Evolutionary conservation across 2,113 vertebrate genomes (phyloP).

Genomic region (Chamaetylas fuelleborni): DNA sequence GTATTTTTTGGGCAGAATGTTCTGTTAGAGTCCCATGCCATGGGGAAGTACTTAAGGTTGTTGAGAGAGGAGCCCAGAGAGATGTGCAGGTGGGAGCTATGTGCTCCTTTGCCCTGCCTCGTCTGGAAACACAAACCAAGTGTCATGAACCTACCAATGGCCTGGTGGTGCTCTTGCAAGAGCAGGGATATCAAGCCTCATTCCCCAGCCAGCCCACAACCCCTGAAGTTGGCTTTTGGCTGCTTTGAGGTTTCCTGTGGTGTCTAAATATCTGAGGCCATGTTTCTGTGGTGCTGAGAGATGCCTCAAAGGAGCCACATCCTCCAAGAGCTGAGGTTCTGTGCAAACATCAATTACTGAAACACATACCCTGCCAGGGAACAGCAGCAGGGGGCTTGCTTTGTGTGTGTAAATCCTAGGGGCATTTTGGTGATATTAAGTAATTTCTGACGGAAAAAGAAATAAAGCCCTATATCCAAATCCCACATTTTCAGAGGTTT

Average conservation of each 20-base stretch:
- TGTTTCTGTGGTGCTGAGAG: neutral
- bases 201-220: neutral
- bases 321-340: constrained; percentile 4
- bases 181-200: neutral
- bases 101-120: rapidly evolving
- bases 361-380: neutral
- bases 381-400: neutral
- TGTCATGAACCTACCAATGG: rapidly evolving
- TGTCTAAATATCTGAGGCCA: neutral
- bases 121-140: neutral
- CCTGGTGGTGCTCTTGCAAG: neutral
- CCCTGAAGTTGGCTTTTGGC: neutral
- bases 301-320: neutral
- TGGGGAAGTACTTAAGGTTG: neutral
- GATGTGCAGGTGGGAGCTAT: rapidly evolving
- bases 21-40: neutral
- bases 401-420: neutral
- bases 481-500: constrained; percentile 16
- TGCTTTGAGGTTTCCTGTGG: neutral
- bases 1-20: neutral
- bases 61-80: rapidly evolving
- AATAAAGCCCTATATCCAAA: neutral
- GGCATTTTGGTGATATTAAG: neutral
- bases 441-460: constrained; percentile 1
- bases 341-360: neutral